These are phyloP conservation scores for Megaceryle alcyon DNA, from an alignment of 2,797 vertebrate genomes.

Conservation along the genomic window DNA sequence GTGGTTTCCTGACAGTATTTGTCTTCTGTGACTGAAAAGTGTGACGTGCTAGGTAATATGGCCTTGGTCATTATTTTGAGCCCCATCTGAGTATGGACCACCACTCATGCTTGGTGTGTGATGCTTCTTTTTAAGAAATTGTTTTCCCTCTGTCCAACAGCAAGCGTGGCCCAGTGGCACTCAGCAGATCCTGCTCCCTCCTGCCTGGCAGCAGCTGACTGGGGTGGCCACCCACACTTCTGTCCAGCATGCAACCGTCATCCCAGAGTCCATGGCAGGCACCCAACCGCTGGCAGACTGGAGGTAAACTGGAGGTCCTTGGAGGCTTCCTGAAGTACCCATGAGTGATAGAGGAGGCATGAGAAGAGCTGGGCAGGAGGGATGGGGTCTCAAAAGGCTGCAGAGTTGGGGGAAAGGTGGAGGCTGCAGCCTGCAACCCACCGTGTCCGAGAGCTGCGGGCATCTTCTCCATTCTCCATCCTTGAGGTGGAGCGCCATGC, in stretches of 20 bases:
- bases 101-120: rapidly evolving
- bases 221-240: conserved; percentile 90
- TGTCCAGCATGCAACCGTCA: conserved; percentile 94
- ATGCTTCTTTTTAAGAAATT: neutral
- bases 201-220: conserved; percentile 97
- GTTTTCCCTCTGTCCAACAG: conserved; percentile 72
- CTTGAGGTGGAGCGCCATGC: neutral
- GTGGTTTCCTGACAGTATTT: neutral
- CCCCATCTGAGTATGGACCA: neutral
- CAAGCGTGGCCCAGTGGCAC: conserved; percentile 98
- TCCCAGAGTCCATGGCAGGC: conserved; percentile 94
- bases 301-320: conserved; percentile 83
- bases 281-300: conserved; percentile 94
- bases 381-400: neutral
- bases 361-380: neutral
- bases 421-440: neutral
- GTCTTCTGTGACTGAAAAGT: neutral
- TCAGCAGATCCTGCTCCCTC: conserved; percentile 97
- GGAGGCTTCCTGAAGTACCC: neutral
- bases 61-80: rapidly evolving
- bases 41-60: neutral
- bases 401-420: neutral
- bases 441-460: rapidly evolving
- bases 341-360: neutral
- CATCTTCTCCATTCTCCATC: rapidly evolving